phyloP scores from a whole-genome alignment of 2,113 vertebrate species.

The Himantopus leucocephalus region DNA sequence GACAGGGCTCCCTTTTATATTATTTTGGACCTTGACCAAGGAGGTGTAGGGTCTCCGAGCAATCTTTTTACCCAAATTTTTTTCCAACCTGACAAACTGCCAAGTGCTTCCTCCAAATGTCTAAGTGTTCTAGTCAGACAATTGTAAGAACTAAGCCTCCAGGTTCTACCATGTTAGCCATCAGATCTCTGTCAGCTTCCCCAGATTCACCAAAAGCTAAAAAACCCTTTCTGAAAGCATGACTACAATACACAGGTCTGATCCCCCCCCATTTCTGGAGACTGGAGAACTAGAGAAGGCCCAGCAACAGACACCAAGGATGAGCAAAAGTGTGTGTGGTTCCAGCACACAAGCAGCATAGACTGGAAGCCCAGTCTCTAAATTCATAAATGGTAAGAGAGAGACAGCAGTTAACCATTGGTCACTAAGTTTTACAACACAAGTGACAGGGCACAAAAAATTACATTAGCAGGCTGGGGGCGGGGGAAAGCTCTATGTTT shows the following conservation, averaged over 20 bases:
- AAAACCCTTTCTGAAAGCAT: not conserved
- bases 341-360: not conserved
- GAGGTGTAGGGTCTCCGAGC: not conserved
- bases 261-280: not conserved
- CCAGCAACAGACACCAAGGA: not conserved
- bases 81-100: not conserved
- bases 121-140: not conserved
- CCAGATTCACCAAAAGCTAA: not conserved
- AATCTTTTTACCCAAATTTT: not conserved
- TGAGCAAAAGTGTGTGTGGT: not conserved
- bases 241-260: not conserved
- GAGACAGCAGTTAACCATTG: not conserved
- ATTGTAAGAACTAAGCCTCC: not conserved
- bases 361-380: not conserved
- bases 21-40: not conserved
- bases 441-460: not conserved
- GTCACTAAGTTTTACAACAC: not conserved
- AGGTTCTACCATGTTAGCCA: not conserved
- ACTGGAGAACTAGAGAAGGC: not conserved
- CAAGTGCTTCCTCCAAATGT: not conserved
- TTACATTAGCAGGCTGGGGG: not conserved
- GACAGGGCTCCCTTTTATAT: not conserved
- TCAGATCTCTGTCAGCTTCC: not conserved
- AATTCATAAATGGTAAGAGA: not conserved
- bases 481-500: not conserved